Evolutionary conservation across 2,113 vertebrate genomes (phyloP), one percentile per base, ranked within the genome.

Genomic region (Sterrhoptilus dennistouni): DNA sequence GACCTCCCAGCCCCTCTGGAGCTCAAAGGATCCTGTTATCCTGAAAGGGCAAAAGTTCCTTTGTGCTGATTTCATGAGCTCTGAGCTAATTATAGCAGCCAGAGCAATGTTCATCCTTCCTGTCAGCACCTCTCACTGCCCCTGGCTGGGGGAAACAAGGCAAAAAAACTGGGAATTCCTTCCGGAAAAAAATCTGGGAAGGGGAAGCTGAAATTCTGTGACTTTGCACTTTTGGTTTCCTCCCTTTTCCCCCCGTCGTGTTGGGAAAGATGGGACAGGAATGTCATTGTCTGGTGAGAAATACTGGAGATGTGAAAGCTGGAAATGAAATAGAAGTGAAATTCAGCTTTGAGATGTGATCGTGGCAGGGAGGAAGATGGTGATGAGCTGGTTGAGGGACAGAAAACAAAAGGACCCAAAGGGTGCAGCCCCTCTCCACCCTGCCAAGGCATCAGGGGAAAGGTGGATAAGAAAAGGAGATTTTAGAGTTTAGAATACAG

Each of bases 71-170:
- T 76, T 49, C 77, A 68, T 28, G 36, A 54, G 53, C 56, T 8
- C 3, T 50, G 33, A 92, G 96, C 96, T 94, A 82, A 97, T 92
- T 81, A 87, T 16, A 96, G 86, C 87, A 84, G 60, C 49, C 1
- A 61, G 60, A 86, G 79, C 54, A 11, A 44, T 14, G 27, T 16
- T 17, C 80, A 65, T 35, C 79, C 79, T 47, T 75, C 53, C 82
- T 59, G 38, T 13, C 42, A 52, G 68, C 74, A 61, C n/a, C 84
- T 61, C 36, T 27, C 12, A 9, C 1, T 14, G 79, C 65, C 44
- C 72, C n/a, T n/a, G 21, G 4, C 38, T 11, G 24, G 45, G 33
- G 16, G 22, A 22, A 27, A n/a, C 33, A 6, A 5, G 38, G 4
- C n/a, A n/a, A 5, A 38, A 38, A 38, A 74, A 64, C 66, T 40